Conservation (phyloP, 2,888 invertebrate genomes). For the Entomobrya proxima region DNA sequence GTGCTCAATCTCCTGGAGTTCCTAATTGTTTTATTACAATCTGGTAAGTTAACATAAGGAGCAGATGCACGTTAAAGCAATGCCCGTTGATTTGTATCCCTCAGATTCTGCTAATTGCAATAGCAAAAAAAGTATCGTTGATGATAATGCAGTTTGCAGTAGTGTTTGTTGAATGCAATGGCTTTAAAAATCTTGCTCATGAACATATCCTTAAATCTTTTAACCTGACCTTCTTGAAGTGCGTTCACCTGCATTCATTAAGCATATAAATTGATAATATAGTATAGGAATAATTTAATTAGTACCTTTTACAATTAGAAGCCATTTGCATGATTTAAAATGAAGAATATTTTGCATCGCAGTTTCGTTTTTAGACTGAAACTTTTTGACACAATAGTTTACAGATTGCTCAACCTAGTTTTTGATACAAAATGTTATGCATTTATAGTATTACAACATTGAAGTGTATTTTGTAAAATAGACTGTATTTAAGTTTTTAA, state of each 20-base stretch:
- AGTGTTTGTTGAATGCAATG: slow-evolving; percentile 30
- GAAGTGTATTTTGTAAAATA: too few relatives aligned
- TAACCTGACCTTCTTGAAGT: not conserved
- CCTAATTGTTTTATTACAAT: slow-evolving; percentile 92
- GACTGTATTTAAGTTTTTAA: too few relatives aligned
- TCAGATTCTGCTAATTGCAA: slow-evolving; percentile 31
- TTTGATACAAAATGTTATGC: too few relatives aligned
- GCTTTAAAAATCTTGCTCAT: slow-evolving; percentile 20
- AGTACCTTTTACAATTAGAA: too few relatives aligned
- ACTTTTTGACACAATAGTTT: too few relatives aligned
- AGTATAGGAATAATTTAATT: too few relatives aligned
- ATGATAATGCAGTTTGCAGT: slow-evolving; percentile 28
- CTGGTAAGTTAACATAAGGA: slow-evolving; percentile 83
- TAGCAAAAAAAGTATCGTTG: not conserved
- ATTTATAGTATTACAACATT: too few relatives aligned
- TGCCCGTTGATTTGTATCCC: slow-evolving; percentile 46
- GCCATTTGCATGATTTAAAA: too few relatives aligned
- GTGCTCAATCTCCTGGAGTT: slow-evolving; percentile 85
- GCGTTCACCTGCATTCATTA: not conserved
- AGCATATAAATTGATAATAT: too few relatives aligned
- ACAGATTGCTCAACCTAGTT: too few relatives aligned
- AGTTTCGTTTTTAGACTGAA: too few relatives aligned
- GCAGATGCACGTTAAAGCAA: slow-evolving; percentile 62
- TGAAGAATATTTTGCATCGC: too few relatives aligned
- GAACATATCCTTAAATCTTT: slow-evolving; percentile 1